Evolutionary conservation across 2,888 invertebrate genomes (phyloP).

Genomic region (Branchipolynoe longqiensis): DNA sequence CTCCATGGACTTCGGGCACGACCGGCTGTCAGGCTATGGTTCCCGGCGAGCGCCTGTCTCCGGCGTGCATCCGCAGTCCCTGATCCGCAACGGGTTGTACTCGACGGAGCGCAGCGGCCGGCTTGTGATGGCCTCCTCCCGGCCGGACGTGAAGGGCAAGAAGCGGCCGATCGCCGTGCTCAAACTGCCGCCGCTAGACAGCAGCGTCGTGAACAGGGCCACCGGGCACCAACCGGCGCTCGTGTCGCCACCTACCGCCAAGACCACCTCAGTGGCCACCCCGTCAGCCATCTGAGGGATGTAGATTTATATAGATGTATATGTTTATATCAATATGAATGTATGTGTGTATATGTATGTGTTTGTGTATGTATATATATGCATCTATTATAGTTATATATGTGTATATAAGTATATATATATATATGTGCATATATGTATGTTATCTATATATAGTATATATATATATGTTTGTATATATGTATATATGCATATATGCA

Average conservation of each 20-base stretch:
- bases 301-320: not conserved
- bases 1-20: slow-evolving; percentile 9
- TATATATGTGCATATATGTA: not conserved
- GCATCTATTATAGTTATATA: not conserved
- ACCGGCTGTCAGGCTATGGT: not conserved
- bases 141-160: slow-evolving; percentile 15
- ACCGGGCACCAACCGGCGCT: slow-evolving; percentile 14
- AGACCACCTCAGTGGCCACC: slow-evolving; percentile 29
- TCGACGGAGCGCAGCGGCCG: not conserved
- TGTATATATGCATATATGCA: not conserved
- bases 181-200: slow-evolving; percentile 52
- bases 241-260: slow-evolving; percentile 17
- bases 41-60: not conserved
- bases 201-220: slow-evolving; percentile 46
- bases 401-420: not conserved
- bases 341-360: not conserved
- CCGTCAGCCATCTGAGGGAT: slow-evolving; percentile 32
- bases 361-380: not conserved
- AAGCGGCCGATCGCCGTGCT: slow-evolving; percentile 44
- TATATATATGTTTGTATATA: not conserved
- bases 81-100: slow-evolving; percentile 11
- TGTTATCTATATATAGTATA: not conserved
- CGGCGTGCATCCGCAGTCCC: not conserved
- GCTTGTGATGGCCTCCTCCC: not conserved
- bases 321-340: not conserved